phyloP scores from a whole-genome alignment of 2,888 invertebrate species.

The Vandiemenella viatica region DNA sequence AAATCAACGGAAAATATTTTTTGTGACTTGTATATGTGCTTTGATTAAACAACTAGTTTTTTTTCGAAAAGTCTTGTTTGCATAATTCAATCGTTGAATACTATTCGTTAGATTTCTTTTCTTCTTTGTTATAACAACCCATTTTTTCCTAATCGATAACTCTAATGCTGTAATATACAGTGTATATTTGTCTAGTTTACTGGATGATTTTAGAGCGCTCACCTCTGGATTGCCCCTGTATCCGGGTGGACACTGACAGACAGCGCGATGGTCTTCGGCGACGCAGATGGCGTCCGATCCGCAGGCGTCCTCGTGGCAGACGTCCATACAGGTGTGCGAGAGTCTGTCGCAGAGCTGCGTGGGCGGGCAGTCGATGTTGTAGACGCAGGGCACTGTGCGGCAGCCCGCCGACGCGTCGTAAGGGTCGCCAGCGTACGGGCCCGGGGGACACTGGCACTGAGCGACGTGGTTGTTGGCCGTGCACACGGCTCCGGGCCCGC shows the following conservation, averaged over 20 bases:
- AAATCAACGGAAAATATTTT: too few species aligned
- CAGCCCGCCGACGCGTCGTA: constrained; percentile 60
- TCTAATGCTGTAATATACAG: too few species aligned
- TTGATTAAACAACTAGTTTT: too few species aligned
- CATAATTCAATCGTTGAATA: too few species aligned
- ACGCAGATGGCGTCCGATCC: constrained; percentile 79
- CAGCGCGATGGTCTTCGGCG: constrained; percentile 65
- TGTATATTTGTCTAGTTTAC: too few species aligned
- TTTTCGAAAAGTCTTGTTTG: too few species aligned
- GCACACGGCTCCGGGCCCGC: constrained; percentile 78
- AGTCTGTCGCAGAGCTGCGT: constrained; percentile 68
- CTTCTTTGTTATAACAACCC: too few species aligned
- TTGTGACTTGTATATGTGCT: too few species aligned
- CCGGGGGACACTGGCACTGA: constrained; percentile 79
- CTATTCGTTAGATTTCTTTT: too few species aligned
- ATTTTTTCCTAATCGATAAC: too few species aligned
- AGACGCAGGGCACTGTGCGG: constrained; percentile 62
- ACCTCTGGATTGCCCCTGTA: constrained; percentile 64
- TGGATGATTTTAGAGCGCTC: too few species aligned
- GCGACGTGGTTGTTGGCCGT: constrained; percentile 79
- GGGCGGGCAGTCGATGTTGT: constrained; percentile 68
- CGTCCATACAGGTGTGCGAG: constrained; percentile 66
- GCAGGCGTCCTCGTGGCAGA: constrained; percentile 67
- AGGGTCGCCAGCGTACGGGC: constrained; percentile 74
- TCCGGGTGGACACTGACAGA: constrained; percentile 77